Evolutionary conservation across 2,113 vertebrate species (phyloP), one percentile per base, ranked within the genome.

Genomic region (Damaliscus lunatus): DNA sequence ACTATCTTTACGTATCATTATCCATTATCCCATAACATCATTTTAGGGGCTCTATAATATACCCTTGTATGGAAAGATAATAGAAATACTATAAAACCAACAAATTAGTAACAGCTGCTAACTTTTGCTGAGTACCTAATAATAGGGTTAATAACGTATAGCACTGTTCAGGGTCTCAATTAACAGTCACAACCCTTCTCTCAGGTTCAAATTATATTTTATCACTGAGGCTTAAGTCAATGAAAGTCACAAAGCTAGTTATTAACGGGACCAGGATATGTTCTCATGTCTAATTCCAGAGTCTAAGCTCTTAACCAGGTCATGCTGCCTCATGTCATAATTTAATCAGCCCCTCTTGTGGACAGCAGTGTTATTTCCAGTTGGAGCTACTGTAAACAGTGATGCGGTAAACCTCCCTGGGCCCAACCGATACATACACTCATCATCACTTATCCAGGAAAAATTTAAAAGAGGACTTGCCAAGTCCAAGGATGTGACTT

Each of bases 211-310:
- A 81, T 43, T 50, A 27, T 67, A 29, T 82, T 93, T 90, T 88
- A 82, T 88, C 94, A 93, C 1, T 89, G 82, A 96, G 46, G 21
- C 11, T 91, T 83, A 96, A 88, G 21, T 85, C 52, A 96, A 60
- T 48, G 19, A 86, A 62, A 67, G 55, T 83, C 92, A 91, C 86
- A 94, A 94, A 94, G 64, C 57, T 48, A 92, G 57, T 71, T 90
- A 93, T 29, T 82, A 81, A 91, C 5, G 8, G 93, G 50, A 93
- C 7, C 17, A 67, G 27, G 57, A 48, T 46, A 97, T 46, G 23
- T 82, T 52, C 29, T 23, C 23, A 57, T 52, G 31, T 82, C 67
- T 87, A 93, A 93, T 80, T 94, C 53, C 64, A 95, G n/a, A 92
- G 83, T 40, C 25, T 46, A 36, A 33, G 36, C 13, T 82, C 71